phyloP scores from a whole-genome alignment of 1,140 invertebrate species.

The Lasioglossum baleicum region DNA sequence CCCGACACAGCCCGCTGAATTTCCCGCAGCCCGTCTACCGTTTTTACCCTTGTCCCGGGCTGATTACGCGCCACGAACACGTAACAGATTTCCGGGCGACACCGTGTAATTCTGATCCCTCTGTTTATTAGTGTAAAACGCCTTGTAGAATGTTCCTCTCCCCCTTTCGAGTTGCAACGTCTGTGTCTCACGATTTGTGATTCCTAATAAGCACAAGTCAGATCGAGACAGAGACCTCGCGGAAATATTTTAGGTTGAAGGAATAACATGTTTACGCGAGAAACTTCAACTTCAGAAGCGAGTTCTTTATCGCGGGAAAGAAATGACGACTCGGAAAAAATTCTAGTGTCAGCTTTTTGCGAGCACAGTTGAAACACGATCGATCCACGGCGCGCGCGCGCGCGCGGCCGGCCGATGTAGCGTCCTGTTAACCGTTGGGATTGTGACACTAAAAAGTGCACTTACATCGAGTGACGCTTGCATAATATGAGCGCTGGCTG shows the following conservation, averaged over 20 bases:
- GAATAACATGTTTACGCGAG: too few relatives aligned
- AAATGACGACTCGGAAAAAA: slow-evolving; percentile 26
- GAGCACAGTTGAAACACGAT: slow-evolving; percentile 51
- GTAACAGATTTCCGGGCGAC: slow-evolving; percentile 18
- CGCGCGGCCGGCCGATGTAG: slow-evolving; percentile 18
- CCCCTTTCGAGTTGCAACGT: too few relatives aligned
- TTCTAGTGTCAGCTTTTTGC: slow-evolving; percentile 54
- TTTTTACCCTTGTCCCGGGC: slow-evolving; percentile 24
- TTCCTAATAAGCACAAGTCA: too few relatives aligned
- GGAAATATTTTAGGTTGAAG: too few relatives aligned
- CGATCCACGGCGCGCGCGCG: slow-evolving; percentile 10
- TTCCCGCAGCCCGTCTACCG: slow-evolving; percentile 10
- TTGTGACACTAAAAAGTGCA: slow-evolving; percentile 61
- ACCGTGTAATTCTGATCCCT: slow-evolving; percentile 7
- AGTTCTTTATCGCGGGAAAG: slow-evolving; percentile 1
- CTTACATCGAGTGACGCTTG: slow-evolving; percentile 63
- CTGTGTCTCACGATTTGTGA: too few relatives aligned
- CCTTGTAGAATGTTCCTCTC: too few relatives aligned
- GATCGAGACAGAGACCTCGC: too few relatives aligned
- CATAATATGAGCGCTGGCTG: slow-evolving; percentile 63
- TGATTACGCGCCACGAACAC: slow-evolving; percentile 4
- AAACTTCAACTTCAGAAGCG: too few relatives aligned
- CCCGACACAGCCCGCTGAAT: background rate
- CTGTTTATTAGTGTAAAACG: background rate
- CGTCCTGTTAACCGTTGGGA: slow-evolving; percentile 55